Base-by-base conservation (phyloP, 2,113 vertebrate species). In the Nicator chloris region DNA sequence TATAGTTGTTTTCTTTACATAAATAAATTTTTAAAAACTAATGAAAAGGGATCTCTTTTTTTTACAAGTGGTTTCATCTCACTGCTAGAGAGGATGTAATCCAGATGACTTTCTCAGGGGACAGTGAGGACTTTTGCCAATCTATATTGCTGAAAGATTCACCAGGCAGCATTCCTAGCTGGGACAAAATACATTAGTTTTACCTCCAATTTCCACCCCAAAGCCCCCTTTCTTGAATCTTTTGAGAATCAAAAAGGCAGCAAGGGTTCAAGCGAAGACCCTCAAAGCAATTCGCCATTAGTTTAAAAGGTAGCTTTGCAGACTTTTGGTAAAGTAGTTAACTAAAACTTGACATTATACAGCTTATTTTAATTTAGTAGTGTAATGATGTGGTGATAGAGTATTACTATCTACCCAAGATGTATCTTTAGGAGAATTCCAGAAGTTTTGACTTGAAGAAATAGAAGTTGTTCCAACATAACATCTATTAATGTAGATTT, bases 21-120 rank as follows among this genome's bases (percentile, higher is more conserved):
- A 53, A 69, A 24, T 64, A n/a, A 27, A 10, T 8, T 31, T 22
- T 15, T 6, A 30, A 51, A 47, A 63, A 8, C 28, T 69, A 97
- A 90, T 63, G 53, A 85, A 94, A 96, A 94, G 50, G 20, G 82
- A 95, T 94, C 30, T 12, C 64, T 88, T 92, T 97, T 96, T 92
- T 97, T 97, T 93, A 94, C 88, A 96, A 97, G 93, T 93, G 86
- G 71, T 95, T 97, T 96, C 95, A 96, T 96, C 96, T 88, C 66
- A n/a, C 22, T 88, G 96, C 86, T 90, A 68, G 47, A 89, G 73
- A 79, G 82, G 95, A 95, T 97, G 88, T 86, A 85, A 95, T 96
- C 86, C 97, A 97, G 94, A 97, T 91, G 93, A 95, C 79, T 82
- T 79, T 96, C 93, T 93, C 42, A 77, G 51, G 79, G 87, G 66